Conservation (phyloP, 2,797 vertebrate species). For the Xerus rutilus region DNA sequence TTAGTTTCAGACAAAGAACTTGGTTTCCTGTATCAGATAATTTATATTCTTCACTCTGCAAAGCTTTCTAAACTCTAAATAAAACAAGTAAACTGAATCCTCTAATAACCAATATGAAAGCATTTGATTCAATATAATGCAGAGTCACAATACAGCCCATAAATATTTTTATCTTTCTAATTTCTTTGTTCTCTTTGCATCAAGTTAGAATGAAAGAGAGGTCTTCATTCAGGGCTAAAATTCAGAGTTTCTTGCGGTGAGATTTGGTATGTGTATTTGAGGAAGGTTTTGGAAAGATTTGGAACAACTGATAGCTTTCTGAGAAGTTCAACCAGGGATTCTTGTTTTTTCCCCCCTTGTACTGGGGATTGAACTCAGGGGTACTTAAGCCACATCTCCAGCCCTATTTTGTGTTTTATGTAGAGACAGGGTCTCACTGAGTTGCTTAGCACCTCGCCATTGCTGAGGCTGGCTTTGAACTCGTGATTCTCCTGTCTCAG, state of each 20-base stretch:
- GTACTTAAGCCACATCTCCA: no score
- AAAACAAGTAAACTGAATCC: neutral
- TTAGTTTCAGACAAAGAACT: neutral
- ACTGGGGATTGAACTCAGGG: no score
- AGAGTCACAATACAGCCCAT: neutral
- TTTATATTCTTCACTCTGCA: neutral
- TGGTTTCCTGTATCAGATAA: neutral
- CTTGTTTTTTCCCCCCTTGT: neutral
- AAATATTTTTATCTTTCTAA: constrained; percentile 5
- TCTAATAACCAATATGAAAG: neutral
- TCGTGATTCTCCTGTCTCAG: no score
- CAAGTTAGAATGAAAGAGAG: neutral
- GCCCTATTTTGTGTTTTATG: no score
- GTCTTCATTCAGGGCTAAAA: neutral
- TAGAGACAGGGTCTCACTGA: no score
- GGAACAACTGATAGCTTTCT: neutral
- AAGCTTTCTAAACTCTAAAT: constrained; percentile 31
- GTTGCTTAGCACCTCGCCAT: no score
- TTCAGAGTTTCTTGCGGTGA: neutral
- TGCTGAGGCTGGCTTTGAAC: no score
- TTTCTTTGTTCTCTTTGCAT: neutral
- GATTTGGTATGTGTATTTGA: neutral
- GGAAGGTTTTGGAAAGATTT: constrained; percentile 39
- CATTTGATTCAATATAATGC: neutral
- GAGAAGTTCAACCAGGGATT: neutral